Percentiles rank a stretch among this genome's conserved stretches.
Evolutionary conservation across 2,113 vertebrate species (phyloP).

Genomic region (Crotalus horridus): DNA sequence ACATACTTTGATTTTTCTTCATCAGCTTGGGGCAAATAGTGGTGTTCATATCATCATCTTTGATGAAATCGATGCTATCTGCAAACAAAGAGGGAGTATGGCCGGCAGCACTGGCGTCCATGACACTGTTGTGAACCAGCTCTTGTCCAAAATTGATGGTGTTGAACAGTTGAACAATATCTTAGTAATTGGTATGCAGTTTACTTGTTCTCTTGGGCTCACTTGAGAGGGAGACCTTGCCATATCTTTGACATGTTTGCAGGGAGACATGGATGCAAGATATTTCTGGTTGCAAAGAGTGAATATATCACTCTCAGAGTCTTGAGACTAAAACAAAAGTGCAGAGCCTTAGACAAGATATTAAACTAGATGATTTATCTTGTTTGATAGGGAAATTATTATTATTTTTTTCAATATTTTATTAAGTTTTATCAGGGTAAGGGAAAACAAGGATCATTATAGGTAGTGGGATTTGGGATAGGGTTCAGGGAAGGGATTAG

Average conservation of each 20-base stretch:
- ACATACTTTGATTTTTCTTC: not conserved
- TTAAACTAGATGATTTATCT: not conserved
- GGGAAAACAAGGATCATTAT: too few relatives aligned
- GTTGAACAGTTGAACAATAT: conserved; percentile 99
- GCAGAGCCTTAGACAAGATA: not conserved
- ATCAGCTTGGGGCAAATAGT: conserved; percentile 91
- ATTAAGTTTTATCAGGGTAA: too few relatives aligned
- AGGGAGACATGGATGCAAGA: not conserved
- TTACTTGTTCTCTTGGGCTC: not conserved
- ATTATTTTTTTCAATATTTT: too few relatives aligned
- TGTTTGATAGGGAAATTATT: not conserved
- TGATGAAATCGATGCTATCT: conserved; percentile 97
- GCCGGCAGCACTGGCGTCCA: conserved; percentile 94
- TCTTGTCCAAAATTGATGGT: conserved; percentile 95
- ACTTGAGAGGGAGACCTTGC: too few relatives aligned
- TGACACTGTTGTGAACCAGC: conserved; percentile 94
- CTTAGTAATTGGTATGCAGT: conserved; percentile 87
- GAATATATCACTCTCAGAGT: not conserved
- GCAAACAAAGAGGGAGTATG: conserved; percentile 98
- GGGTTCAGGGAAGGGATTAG: too few relatives aligned
- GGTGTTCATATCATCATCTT: conserved; percentile 98
- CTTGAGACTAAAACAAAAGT: not conserved
- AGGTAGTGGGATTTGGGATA: too few relatives aligned
- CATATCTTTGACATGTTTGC: not conserved
- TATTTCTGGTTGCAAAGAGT: not conserved